These are phyloP conservation scores for Conchocele bisecta DNA, from an alignment of 2,888 invertebrate species.

Conservation along the genomic window DNA sequence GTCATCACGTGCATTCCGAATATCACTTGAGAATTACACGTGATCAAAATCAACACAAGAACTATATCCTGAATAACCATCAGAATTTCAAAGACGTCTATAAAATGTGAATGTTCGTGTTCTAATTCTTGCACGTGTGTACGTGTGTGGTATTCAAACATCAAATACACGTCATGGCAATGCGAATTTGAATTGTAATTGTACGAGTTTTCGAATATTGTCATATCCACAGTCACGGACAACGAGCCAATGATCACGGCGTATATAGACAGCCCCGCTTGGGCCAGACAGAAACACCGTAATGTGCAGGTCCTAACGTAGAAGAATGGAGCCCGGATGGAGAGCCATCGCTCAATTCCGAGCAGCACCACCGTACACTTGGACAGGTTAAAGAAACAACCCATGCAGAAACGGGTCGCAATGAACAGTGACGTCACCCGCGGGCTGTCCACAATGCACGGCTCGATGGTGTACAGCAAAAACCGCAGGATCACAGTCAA, in stretches of 20 bases:
- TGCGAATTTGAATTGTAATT: background rate
- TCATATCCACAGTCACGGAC: slow-evolving; percentile 23
- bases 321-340: slow-evolving; percentile 55
- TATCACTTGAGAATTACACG: slow-evolving; percentile 53
- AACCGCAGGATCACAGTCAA: slow-evolving; percentile 30
- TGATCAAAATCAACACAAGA: slow-evolving; percentile 36
- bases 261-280: slow-evolving; percentile 19
- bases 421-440: no score
- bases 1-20: slow-evolving; percentile 50
- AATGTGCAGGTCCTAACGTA: slow-evolving; percentile 48
- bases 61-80: slow-evolving; percentile 45
- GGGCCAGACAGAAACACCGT: slow-evolving; percentile 16
- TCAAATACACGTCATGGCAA: slow-evolving; percentile 21
- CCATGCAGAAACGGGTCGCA: slow-evolving; percentile 19
- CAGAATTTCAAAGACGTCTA: no score
- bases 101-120: no score
- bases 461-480: background rate
- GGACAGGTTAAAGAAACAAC: slow-evolving; percentile 42
- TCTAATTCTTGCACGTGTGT: no score
- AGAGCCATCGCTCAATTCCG: slow-evolving; percentile 53
- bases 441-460: background rate
- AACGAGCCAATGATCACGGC: slow-evolving; percentile 31
- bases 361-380: slow-evolving; percentile 54
- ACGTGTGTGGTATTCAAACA: slow-evolving; percentile 31
- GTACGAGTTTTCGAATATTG: slow-evolving; percentile 21